A percentile compares a stretch with the other conserved stretches of the same genome.
Conservation (phyloP, 1,140 invertebrate species). For the Drosophila tristis region DNA sequence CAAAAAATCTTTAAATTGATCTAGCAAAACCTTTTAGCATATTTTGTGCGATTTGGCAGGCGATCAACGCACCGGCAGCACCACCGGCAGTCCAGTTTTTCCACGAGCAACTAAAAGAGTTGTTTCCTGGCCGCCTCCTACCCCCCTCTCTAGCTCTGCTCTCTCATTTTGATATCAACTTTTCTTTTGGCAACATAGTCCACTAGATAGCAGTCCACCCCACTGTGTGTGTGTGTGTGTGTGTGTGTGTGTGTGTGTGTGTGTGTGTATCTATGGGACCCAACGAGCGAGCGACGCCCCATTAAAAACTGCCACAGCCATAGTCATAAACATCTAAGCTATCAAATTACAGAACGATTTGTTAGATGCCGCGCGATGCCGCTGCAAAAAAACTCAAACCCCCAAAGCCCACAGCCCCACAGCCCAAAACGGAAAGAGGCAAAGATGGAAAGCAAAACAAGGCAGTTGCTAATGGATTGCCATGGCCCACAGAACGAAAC, state of each 20-base stretch:
- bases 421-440: conserved; percentile 27
- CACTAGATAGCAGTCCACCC: neutral
- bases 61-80: conserved; percentile 57
- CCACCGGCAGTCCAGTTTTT: conserved; percentile 45
- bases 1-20: conserved; percentile 82
- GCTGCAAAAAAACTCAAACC: conserved; percentile 44
- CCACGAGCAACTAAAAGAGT: conserved; percentile 52
- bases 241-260: no score
- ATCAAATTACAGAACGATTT: conserved; percentile 83
- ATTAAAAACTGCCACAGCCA: conserved; percentile 76
- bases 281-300: conserved; percentile 38
- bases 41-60: conserved; percentile 82
- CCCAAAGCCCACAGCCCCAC: conserved; percentile 26
- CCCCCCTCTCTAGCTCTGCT: no score
- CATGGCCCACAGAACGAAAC: conserved; percentile 7
- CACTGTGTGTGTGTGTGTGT: neutral
- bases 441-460: conserved; percentile 37
- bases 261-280: conserved; percentile 10
- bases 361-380: conserved; percentile 68
- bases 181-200: conserved; percentile 49
- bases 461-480: conserved; percentile 58
- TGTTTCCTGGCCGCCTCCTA: conserved; percentile 17
- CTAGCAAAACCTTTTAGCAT: conserved; percentile 82
- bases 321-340: conserved; percentile 81
- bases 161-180: conserved; percentile 23